Conservation (phyloP, 2,113 vertebrate species). For the Cairina moschata region DNA sequence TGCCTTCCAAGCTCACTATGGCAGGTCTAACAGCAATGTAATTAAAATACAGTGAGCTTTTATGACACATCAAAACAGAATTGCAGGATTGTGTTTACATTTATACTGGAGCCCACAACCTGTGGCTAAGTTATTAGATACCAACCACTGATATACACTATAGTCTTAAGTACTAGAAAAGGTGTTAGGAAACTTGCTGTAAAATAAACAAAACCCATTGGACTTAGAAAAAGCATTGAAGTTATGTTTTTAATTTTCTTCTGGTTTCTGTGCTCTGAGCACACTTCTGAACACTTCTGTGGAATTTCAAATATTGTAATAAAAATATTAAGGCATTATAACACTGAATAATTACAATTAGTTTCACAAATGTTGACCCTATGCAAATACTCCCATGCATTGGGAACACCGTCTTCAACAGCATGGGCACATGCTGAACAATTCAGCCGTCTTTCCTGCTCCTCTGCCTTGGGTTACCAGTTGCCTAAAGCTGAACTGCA, state of each 20-base stretch:
- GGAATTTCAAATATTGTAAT: neutral
- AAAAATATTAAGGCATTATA: neutral
- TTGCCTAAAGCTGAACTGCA: neutral
- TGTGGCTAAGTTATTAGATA: neutral
- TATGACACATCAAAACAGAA: neutral
- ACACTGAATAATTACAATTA: neutral
- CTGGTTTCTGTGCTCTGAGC: neutral
- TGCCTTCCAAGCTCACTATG: neutral
- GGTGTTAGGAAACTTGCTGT: neutral
- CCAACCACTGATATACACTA: neutral
- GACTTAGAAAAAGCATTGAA: neutral
- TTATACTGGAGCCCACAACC: neutral
- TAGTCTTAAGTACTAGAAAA: neutral
- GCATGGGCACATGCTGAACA: neutral
- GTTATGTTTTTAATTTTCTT: accelerated
- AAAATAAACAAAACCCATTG: neutral
- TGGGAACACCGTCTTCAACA: neutral
- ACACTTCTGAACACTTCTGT: too few species aligned
- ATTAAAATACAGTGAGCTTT: neutral
- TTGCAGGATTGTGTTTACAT: neutral
- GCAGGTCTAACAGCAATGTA: neutral
- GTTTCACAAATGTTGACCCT: neutral
- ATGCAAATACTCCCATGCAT: accelerated
- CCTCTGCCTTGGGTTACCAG: neutral
- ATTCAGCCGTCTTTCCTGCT: neutral